phyloP scores from a whole-genome alignment of 2,113 vertebrate species.

The Microtus montanus region DNA sequence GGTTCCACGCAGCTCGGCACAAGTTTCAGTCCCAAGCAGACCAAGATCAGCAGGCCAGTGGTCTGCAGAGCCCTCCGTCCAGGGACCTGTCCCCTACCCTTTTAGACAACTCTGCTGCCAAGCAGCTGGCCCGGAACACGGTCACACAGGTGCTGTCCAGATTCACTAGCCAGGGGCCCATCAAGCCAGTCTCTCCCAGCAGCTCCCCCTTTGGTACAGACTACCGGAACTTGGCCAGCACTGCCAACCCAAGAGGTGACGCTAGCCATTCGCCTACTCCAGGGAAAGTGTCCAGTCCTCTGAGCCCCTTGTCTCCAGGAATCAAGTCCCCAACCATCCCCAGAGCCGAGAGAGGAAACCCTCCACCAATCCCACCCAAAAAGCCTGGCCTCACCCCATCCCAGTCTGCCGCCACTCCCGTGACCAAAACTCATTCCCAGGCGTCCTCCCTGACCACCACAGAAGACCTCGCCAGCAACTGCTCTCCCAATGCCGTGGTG shows the following conservation, averaged over 20 bases:
- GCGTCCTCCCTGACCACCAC: constrained; percentile 71
- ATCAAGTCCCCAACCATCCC: constrained; percentile 93
- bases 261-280: constrained; percentile 82
- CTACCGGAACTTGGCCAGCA: constrained; percentile 89
- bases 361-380: constrained; percentile 97
- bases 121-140: constrained; percentile 94
- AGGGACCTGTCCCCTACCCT: constrained; percentile 90
- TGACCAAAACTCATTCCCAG: constrained; percentile 84
- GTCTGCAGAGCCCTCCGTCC: constrained; percentile 82
- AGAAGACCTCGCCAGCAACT: constrained; percentile 88
- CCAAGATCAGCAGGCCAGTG: constrained; percentile 87
- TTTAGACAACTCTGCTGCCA: constrained; percentile 89
- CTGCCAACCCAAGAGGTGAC: constrained; percentile 81
- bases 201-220: constrained; percentile 97
- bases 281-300: constrained; percentile 87
- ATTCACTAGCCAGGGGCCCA: constrained; percentile 92
- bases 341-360: constrained; percentile 93
- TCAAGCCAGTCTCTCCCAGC: constrained; percentile 87
- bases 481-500: constrained; percentile 84
- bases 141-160: constrained; percentile 96
- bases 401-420: constrained; percentile 85
- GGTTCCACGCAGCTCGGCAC: constrained; percentile 96
- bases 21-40: constrained; percentile 97
- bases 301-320: constrained; percentile 88
- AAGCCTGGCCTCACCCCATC: constrained; percentile 95